Evolutionary conservation across 2,888 invertebrate genomes (phyloP).

Genomic region (Herminia tarsipennalis): DNA sequence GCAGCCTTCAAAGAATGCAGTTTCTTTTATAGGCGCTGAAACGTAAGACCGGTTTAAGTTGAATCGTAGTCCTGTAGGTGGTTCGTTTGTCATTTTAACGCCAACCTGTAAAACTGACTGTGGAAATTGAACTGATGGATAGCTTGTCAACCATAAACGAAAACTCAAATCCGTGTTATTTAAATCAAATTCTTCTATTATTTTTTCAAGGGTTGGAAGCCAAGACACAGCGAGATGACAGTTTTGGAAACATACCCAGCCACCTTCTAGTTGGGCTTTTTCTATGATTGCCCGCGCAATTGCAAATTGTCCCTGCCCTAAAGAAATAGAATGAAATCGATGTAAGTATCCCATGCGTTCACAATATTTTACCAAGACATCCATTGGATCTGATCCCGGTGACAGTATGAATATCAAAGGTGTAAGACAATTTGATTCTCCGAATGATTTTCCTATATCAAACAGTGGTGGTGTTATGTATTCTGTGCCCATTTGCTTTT

Average conservation of each 20-base stretch:
- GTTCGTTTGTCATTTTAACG: constrained; percentile 97
- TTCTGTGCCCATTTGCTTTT: constrained; percentile 88
- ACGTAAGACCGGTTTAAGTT: constrained; percentile 94
- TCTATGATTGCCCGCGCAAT: constrained; percentile 90
- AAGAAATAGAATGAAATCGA: constrained; percentile 90
- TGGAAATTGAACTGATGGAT: constrained; percentile 94
- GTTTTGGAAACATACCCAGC: constrained; percentile 95
- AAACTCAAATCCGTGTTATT: constrained; percentile 90
- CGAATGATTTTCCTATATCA: constrained; percentile 91
- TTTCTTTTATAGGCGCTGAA: constrained; percentile 94
- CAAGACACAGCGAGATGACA: constrained; percentile 94
- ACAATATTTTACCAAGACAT: constrained; percentile 91
- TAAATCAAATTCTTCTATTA: constrained; percentile 89
- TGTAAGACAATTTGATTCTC: constrained; percentile 90
- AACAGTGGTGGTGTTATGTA: constrained; percentile 92
- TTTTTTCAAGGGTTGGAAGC: constrained; percentile 91
- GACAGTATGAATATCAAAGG: constrained; percentile 93
- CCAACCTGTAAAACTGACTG: constrained; percentile 94
- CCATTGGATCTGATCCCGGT: constrained; percentile 94
- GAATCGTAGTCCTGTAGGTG: constrained; percentile 95
- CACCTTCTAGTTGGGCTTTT: constrained; percentile 88
- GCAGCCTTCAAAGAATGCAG: constrained; percentile 92
- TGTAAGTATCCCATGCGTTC: constrained; percentile 88
- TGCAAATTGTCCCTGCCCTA: constrained; percentile 93
- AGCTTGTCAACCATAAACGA: constrained; percentile 96